Conservation (phyloP, 2,888 invertebrate genomes). For the Cyclophora punctaria region DNA sequence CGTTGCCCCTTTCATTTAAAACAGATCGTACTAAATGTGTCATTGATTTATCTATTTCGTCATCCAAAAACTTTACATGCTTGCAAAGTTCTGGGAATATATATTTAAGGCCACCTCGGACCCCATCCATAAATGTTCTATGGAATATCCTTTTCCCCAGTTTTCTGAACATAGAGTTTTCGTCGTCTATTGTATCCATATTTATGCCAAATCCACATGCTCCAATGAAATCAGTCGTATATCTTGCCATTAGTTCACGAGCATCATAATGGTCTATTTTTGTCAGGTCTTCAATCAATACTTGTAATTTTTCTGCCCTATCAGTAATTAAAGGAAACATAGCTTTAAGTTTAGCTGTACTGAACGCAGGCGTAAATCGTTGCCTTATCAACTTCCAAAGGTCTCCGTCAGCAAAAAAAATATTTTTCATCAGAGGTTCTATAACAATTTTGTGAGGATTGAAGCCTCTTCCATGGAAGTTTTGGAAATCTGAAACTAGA, state of each 20-base stretch:
- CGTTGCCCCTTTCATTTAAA: constrained; percentile 43
- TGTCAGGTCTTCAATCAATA: constrained; percentile 40
- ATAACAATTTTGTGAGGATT: constrained; percentile 44
- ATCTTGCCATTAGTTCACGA: constrained; percentile 60
- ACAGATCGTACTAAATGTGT: constrained; percentile 40
- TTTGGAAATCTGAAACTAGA: constrained; percentile 48
- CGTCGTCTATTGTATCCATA: constrained; percentile 49
- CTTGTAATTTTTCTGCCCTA: constrained; percentile 50
- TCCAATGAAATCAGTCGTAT: constrained; percentile 62
- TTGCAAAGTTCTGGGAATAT: constrained; percentile 54
- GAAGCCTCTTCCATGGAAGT: constrained; percentile 51
- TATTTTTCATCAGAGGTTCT: constrained; percentile 53
- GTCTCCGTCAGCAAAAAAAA: constrained; percentile 61
- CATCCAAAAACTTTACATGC: constrained; percentile 38
- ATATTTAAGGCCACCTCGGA: constrained; percentile 39
- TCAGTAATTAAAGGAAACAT: constrained; percentile 62
- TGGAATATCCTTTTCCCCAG: constrained; percentile 55
- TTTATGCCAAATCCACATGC: constrained; percentile 61
- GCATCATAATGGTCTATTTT: constrained; percentile 45
- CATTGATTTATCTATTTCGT: constrained; percentile 45
- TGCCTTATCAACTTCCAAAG: constrained; percentile 56
- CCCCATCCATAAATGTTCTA: constrained; percentile 39
- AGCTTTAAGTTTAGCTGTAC: constrained; percentile 54
- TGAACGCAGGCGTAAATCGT: constrained; percentile 57
- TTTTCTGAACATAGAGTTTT: constrained; percentile 54